Base-by-base conservation (phyloP, 1,140 invertebrate species). In the Drosophila auraria region DNA sequence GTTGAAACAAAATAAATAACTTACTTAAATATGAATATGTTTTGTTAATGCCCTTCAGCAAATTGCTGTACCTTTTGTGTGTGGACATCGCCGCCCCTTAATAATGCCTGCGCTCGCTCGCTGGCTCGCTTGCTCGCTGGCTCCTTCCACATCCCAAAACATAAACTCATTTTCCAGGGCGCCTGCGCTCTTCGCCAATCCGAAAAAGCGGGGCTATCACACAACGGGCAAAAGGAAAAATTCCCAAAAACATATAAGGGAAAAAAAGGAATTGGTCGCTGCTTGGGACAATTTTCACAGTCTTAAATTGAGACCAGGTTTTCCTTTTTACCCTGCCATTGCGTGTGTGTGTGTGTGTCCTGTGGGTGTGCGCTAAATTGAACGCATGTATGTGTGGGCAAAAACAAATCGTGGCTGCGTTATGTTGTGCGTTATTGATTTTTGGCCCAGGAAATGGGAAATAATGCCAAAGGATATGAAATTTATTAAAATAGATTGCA, bases 401-500 rank as follows among this genome's bases (percentile, higher is more conserved):
- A 73, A 80, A 82, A 68, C 58, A 87, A 82, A 82, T 79, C 62
- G 82, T 70, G 66, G 51, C 62, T 78, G 74, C 62, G 79, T 62
- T 53, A 80, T 49, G 74, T 79, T 49, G 74, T 87, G 70, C 83
- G 75, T 78, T 87, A 87, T 87, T 87, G 83, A 87, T 87, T 87
- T 87, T 89, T 68, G 70, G 63, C 60, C 51, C 61, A 61, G 82
- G 50, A 76, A 71, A 63, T 51, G 61, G 80, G 65, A 80, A 78
- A 82, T 89, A 90, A 81, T 71, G 81, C 78, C 74, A 79, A 56
- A 79, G 78, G 74, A 90, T 77, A 87, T 83, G 68, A 72, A 81
- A 89, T 83, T 71, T 84, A 89, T 89, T 84, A 79, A 84, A 79
- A 84, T 82, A 82, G 75, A 89, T 89, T 82, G 86, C 86, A 73